A percentile compares a stretch with the other conserved stretches of the same genome.
Conservation (phyloP, 2,113 vertebrate species). For the Channa argus region DNA sequence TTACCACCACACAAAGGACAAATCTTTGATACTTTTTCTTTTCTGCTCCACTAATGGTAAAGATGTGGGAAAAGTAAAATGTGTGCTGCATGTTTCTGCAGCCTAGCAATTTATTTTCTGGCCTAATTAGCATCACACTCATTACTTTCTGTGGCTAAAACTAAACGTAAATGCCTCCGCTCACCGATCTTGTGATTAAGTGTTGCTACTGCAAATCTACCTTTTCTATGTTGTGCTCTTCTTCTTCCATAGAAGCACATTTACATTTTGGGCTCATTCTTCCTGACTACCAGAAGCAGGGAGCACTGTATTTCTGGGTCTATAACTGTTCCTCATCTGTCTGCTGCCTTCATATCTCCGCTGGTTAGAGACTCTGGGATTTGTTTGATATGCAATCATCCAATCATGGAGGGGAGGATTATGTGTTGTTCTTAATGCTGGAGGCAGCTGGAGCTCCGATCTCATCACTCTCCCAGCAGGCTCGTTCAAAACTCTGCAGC, state of each 20-base stretch:
- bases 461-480: slow-evolving; percentile 20
- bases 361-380: slow-evolving; percentile 19
- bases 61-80: no score
- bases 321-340: not conserved
- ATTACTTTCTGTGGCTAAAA: no score
- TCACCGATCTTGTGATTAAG: no score
- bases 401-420: slow-evolving; percentile 25
- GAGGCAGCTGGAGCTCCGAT: slow-evolving; percentile 31
- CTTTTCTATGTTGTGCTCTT: no score
- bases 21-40: no score
- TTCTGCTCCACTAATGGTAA: no score
- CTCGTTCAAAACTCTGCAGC: not conserved
- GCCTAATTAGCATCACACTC: no score
- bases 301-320: not conserved
- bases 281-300: not conserved
- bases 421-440: slow-evolving; percentile 19
- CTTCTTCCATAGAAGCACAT: not conserved
- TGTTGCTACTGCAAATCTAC: no score
- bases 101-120: no score
- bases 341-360: not conserved
- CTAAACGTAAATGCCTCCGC: no score
- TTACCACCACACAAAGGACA: no score
- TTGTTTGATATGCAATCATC: slow-evolving; percentile 38
- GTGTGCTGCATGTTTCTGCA: no score
- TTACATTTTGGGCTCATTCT: not conserved